A percentile compares a stretch with the other conserved stretches of the same genome.
These are phyloP conservation scores for Siniperca obscura DNA, from an alignment of 2,797 vertebrate species.

Conservation along the genomic window DNA sequence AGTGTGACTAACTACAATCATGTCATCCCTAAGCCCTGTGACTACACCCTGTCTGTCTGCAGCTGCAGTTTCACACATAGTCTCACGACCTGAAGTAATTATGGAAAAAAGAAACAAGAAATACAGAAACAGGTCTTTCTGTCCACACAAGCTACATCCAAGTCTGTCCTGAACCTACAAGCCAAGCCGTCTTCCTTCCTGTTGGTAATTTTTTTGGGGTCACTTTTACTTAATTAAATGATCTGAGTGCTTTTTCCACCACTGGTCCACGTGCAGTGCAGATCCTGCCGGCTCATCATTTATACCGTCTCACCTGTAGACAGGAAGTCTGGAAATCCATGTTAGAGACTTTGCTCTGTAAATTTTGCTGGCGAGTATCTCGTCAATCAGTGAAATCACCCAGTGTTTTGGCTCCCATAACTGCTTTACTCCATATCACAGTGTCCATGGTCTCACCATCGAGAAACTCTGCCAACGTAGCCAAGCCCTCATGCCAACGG, in stretches of 20 bases:
- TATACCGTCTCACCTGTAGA: background rate
- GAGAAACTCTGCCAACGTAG: constrained; percentile 55
- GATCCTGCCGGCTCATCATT: background rate
- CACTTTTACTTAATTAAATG: background rate
- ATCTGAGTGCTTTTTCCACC: background rate
- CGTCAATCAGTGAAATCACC: background rate
- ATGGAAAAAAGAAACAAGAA: background rate
- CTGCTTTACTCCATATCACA: constrained; percentile 22
- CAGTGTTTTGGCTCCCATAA: background rate
- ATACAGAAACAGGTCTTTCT: background rate
- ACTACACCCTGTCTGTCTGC: constrained; percentile 19
- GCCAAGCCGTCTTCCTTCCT: background rate
- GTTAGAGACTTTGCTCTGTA: background rate
- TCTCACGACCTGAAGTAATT: background rate
- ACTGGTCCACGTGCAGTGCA: background rate
- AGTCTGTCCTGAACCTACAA: background rate
- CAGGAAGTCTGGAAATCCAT: background rate
- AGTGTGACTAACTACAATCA: constrained; percentile 44
- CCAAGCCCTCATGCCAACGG: constrained; percentile 58
- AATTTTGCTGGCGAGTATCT: background rate
- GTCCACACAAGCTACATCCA: background rate
- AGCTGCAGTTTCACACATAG: constrained; percentile 30
- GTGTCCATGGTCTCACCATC: constrained; percentile 15
- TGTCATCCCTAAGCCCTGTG: constrained; percentile 33
- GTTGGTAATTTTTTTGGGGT: no score